Conservation (phyloP, 1,140 invertebrate species). For the Zaprionus ghesquierei region DNA sequence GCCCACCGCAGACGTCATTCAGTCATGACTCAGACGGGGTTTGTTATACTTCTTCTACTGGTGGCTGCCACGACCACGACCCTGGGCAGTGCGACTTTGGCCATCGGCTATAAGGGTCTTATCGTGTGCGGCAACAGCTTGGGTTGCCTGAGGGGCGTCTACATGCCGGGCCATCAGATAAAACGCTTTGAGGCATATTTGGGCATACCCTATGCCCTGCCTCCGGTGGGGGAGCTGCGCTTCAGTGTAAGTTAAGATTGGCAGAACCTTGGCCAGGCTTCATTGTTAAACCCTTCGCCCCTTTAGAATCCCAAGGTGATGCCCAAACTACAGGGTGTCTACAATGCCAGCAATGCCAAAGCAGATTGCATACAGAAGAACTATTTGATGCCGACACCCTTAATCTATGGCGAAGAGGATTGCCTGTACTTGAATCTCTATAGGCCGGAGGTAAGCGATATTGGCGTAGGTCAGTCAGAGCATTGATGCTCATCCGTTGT, state of each 20-base stretch:
- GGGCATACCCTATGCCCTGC: slow-evolving; percentile 77
- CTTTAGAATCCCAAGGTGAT: slow-evolving; percentile 66
- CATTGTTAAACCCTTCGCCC: background rate
- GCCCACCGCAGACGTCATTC: slow-evolving; percentile 7
- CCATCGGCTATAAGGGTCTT: slow-evolving; percentile 20
- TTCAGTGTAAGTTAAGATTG: slow-evolving; percentile 57
- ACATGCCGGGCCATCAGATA: slow-evolving; percentile 59
- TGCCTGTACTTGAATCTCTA: slow-evolving; percentile 87
- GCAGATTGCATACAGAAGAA: slow-evolving; percentile 80
- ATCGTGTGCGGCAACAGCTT: slow-evolving; percentile 51
- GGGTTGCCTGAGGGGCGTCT: slow-evolving; percentile 63
- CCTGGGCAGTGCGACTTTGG: slow-evolving; percentile 1
- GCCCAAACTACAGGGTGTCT: slow-evolving; percentile 51
- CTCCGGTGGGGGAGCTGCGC: slow-evolving; percentile 64
- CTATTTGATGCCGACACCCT: slow-evolving; percentile 65
- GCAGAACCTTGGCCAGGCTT: background rate
- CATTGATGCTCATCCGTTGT: background rate
- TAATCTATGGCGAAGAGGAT: slow-evolving; percentile 83
- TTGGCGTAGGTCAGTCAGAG: too few relatives aligned
- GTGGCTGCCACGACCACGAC: background rate
- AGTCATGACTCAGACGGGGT: slow-evolving; percentile 30
- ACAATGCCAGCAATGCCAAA: slow-evolving; percentile 60
- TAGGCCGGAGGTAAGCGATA: slow-evolving; percentile 83
- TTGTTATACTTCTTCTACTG: slow-evolving; percentile 9
- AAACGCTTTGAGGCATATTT: slow-evolving; percentile 69